A percentile compares a stretch with the other conserved stretches of the same genome.
Conservation (phyloP, 1,140 invertebrate genomes). For the Berghia stephanieae region DNA sequence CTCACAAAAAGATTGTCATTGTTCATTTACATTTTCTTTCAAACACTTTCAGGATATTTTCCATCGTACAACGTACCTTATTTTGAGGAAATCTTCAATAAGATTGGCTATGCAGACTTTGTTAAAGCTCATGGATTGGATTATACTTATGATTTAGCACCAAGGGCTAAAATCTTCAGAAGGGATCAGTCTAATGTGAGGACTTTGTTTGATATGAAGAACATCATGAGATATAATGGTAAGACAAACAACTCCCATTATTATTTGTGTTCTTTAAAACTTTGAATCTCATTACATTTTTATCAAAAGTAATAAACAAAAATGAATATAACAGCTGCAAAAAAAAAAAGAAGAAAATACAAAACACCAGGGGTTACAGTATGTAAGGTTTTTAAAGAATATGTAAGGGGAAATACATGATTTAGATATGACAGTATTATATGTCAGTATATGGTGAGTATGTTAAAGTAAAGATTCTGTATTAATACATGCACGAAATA, state of each 20-base stretch:
- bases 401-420: too few species aligned
- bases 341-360: too few species aligned
- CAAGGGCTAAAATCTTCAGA: constrained; percentile 65
- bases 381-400: too few species aligned
- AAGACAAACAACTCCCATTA: constrained; percentile 5
- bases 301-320: too few species aligned
- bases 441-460: too few species aligned
- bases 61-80: constrained; percentile 66
- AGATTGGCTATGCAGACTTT: constrained; percentile 60
- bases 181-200: constrained; percentile 58
- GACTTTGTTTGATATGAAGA: constrained; percentile 55
- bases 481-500: too few species aligned
- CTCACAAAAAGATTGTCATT: background rate
- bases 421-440: too few species aligned
- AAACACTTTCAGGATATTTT: constrained; percentile 58
- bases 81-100: constrained; percentile 65
- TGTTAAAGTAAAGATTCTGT: too few species aligned
- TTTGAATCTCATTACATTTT: too few species aligned
- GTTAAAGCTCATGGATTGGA: constrained; percentile 52
- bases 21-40: background rate
- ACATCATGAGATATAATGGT: constrained; percentile 66
- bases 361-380: too few species aligned
- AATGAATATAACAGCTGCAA: too few species aligned
- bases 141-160: constrained; percentile 60
- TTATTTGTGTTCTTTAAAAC: constrained; percentile 11